phyloP scores from a whole-genome alignment of 2,797 vertebrate genomes.

The Sebastiscus albofasciatus region DNA sequence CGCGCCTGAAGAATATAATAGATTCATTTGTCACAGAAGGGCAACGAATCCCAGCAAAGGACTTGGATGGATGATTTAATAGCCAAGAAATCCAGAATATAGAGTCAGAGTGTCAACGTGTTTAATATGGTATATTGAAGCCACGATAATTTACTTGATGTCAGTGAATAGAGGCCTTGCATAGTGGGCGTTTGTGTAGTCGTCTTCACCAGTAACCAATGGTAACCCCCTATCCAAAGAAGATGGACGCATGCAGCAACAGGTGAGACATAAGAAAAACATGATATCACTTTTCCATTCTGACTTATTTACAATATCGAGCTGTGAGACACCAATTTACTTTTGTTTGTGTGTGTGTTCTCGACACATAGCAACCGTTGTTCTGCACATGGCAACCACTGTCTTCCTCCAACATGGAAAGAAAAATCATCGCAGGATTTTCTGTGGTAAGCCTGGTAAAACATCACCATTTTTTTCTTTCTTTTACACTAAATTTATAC shows the following conservation, averaged over 20 bases:
- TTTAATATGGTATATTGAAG: conserved; percentile 55
- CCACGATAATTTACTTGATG: conserved; percentile 49
- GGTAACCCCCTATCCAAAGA: not conserved
- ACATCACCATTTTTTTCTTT: not conserved
- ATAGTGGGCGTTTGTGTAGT: not conserved
- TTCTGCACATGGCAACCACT: not conserved
- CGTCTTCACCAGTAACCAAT: not conserved
- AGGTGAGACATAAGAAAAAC: not conserved
- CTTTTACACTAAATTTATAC: conserved; percentile 10
- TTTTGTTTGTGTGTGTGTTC: conserved; percentile 12
- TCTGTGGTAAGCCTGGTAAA: conserved; percentile 15
- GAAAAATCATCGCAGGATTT: conserved; percentile 15
- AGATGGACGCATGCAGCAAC: not conserved
- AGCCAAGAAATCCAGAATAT: conserved; percentile 48
- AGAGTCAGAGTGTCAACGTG: conserved; percentile 45
- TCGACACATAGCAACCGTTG: not conserved
- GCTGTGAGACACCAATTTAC: conserved; percentile 1
- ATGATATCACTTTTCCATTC: not conserved
- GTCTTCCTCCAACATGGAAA: conserved; percentile 1
- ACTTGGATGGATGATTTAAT: conserved; percentile 57
- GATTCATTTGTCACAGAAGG: conserved; percentile 68
- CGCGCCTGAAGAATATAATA: conserved; percentile 65
- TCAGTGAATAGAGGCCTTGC: conserved; percentile 20
- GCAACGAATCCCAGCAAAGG: conserved; percentile 55
- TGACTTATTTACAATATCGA: not conserved